Conservation (phyloP, 1,140 invertebrate species). For the Sipha flava region DNA sequence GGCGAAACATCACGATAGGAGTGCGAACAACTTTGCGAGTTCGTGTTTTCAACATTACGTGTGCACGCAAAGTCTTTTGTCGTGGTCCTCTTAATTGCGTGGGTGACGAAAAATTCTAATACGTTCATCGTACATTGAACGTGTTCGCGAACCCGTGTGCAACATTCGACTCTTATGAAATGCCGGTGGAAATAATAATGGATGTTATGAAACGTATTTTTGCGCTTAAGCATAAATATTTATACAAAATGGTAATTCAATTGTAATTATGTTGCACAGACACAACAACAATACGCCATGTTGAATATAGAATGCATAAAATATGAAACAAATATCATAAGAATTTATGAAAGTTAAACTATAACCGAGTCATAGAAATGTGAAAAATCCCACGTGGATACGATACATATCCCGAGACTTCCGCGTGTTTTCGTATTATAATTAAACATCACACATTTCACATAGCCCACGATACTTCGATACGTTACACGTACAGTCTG, state of each 20-base stretch:
- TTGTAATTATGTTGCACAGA: neutral
- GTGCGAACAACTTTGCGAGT: neutral
- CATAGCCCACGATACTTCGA: no score
- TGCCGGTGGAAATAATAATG: neutral
- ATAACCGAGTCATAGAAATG: neutral
- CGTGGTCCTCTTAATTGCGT: no score
- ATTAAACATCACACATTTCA: neutral
- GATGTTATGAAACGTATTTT: neutral
- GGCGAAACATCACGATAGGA: neutral
- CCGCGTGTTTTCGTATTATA: neutral
- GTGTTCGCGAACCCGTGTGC: no score
- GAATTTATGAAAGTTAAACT: neutral
- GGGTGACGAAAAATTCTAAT: no score
- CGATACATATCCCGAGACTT: neutral
- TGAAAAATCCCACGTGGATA: neutral
- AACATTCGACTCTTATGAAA: neutral
- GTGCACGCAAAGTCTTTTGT: no score
- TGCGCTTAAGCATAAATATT: neutral
- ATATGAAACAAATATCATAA: neutral
- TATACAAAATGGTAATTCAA: neutral
- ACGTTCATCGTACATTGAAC: no score
- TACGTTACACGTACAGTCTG: neutral
- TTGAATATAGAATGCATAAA: neutral
- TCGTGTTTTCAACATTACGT: neutral
- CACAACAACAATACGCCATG: no score